Evolutionary conservation across 2,888 invertebrate genomes (phyloP).

Genomic region (Pseudococcus longispinus): DNA sequence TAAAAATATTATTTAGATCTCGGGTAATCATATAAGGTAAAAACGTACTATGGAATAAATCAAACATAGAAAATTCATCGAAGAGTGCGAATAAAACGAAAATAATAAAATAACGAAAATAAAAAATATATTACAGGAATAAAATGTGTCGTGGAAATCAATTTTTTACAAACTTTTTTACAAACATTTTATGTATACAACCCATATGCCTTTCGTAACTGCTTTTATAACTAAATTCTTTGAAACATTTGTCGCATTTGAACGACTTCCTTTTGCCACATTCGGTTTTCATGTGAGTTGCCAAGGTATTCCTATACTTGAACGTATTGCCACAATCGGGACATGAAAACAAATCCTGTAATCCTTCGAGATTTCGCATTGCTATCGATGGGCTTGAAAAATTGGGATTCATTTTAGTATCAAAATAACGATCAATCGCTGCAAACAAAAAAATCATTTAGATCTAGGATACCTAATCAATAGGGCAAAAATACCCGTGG

Average conservation of each 20-base stretch:
- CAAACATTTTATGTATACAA: constrained; percentile 10
- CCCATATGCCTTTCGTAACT: constrained; percentile 59
- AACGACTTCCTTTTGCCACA: constrained; percentile 47
- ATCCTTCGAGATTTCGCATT: not conserved
- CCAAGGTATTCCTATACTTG: constrained; percentile 36
- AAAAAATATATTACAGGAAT: too few species aligned
- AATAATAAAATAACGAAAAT: too few species aligned
- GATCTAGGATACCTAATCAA: not conserved
- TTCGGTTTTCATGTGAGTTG: constrained; percentile 31
- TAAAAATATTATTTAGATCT: not conserved
- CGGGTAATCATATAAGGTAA: too few species aligned
- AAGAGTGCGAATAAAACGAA: too few species aligned
- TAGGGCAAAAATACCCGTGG: too few species aligned
- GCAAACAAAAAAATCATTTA: not conserved
- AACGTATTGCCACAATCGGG: constrained; percentile 46
- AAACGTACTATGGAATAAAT: too few species aligned
- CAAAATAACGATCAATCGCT: not conserved
- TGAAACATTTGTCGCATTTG: constrained; percentile 61
- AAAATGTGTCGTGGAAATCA: too few species aligned
- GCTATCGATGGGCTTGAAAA: not conserved
- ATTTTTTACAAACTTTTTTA: too few species aligned
- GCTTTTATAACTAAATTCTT: constrained; percentile 61
- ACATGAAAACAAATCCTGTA: too few species aligned
- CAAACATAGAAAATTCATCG: too few species aligned
- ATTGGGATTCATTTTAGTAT: not conserved